These are phyloP conservation scores for Phymastichus coffea DNA, from an alignment of 1,140 invertebrate genomes.

Conservation along the genomic window DNA sequence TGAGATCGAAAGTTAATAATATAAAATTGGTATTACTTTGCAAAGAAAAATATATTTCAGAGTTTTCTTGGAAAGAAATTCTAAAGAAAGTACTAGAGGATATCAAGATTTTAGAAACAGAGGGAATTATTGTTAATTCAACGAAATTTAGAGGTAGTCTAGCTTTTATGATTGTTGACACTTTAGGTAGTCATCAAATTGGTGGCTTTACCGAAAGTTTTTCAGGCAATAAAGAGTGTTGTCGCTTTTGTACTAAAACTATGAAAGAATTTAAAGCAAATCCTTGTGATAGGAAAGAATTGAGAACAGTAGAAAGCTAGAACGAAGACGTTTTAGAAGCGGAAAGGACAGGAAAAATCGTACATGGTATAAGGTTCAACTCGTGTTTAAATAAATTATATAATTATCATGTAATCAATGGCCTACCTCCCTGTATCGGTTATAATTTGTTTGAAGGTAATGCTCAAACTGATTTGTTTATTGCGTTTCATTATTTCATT, in stretches of 20 bases:
- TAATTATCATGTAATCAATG: constrained; percentile 25
- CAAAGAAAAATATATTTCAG: constrained; percentile 10
- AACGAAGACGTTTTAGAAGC: background rate
- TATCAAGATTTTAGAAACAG: constrained; percentile 16
- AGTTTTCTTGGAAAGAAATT: constrained; percentile 17
- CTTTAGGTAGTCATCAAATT: constrained; percentile 33
- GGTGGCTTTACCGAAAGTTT: constrained; percentile 33
- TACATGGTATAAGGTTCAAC: constrained; percentile 12
- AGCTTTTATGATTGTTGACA: constrained; percentile 33
- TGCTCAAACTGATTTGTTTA: constrained; percentile 12
- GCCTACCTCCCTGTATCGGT: constrained; percentile 20
- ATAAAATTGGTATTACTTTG: background rate
- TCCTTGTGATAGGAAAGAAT: background rate
- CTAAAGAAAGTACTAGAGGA: constrained; percentile 22
- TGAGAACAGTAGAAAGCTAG: constrained; percentile 18
- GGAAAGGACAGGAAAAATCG: constrained; percentile 1
- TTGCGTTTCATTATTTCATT: constrained; percentile 23
- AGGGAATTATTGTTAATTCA: background rate
- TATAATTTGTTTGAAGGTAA: constrained; percentile 25
- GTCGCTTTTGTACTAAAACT: constrained; percentile 15
- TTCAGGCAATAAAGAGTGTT: constrained; percentile 3
- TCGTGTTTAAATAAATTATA: constrained; percentile 19
- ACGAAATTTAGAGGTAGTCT: constrained; percentile 24
- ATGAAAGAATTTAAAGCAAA: constrained; percentile 14
- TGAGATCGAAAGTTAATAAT: constrained; percentile 6